These are phyloP conservation scores for Odontamblyopus rebecca DNA, from an alignment of 2,797 vertebrate species.

Conservation along the genomic window DNA sequence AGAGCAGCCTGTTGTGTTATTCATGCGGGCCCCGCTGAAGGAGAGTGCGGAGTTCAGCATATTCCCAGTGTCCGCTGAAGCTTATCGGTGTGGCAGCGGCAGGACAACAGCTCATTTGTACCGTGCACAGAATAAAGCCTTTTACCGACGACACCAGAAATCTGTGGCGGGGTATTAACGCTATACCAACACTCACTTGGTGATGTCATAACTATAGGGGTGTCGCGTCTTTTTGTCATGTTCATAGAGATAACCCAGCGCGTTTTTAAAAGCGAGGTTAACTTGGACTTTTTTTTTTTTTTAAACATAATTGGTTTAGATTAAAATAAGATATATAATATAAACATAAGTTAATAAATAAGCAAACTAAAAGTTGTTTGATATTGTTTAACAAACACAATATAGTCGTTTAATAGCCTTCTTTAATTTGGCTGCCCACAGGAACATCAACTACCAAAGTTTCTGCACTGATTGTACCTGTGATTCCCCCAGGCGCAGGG, in stretches of 20 bases:
- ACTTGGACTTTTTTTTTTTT: not conserved
- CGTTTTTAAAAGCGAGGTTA: not conserved
- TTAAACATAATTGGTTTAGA: not conserved
- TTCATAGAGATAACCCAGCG: not conserved
- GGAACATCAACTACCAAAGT: not conserved
- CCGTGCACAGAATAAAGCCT: not conserved
- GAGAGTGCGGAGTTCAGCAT: constrained; percentile 75
- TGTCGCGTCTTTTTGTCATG: not conserved
- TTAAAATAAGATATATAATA: not conserved
- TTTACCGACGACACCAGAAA: not conserved
- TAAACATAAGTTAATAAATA: not conserved
- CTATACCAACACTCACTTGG: no score
- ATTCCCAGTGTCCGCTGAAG: constrained; percentile 46
- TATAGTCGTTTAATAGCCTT: not conserved
- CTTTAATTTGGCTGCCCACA: not conserved
- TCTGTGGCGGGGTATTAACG: not conserved
- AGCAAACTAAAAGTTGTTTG: not conserved
- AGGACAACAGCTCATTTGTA: constrained; percentile 19
- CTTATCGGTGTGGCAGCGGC: constrained; percentile 22
- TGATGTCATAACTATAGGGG: not conserved
- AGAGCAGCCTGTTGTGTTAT: constrained; percentile 79
- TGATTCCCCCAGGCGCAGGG: constrained; percentile 51
- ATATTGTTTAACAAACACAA: not conserved
- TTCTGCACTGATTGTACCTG: constrained; percentile 62
- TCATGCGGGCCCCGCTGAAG: constrained; percentile 76